These are phyloP conservation scores for Leptopilina myrica DNA, from an alignment of 2,888 invertebrate genomes.

Conservation along the genomic window DNA sequence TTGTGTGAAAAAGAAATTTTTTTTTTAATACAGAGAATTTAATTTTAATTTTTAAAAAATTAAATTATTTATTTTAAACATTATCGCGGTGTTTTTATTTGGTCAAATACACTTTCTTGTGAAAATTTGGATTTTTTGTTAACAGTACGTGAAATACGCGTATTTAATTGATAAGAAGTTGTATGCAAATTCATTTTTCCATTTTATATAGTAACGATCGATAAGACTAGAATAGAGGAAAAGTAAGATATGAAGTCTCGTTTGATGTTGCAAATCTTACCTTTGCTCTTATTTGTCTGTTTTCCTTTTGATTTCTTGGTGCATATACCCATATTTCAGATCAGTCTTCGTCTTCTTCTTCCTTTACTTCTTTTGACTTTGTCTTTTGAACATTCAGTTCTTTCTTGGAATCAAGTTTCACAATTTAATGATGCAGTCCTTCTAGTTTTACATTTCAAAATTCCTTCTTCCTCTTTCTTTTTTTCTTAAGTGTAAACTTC, in stretches of 20 bases:
- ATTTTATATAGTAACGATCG: not conserved
- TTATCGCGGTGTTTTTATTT: slow-evolving; percentile 5
- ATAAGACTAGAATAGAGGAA: not conserved
- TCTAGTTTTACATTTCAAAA: not conserved
- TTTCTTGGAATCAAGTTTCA: not conserved
- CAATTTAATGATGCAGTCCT: slow-evolving; percentile 12
- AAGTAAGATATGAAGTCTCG: not conserved
- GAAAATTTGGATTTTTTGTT: slow-evolving; percentile 2
- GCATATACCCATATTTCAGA: not conserved
- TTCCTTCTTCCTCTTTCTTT: not conserved
- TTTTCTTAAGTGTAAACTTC: too few relatives aligned
- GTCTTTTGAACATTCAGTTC: not conserved
- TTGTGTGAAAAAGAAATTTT: not conserved
- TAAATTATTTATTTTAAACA: not conserved
- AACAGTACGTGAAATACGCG: slow-evolving; percentile 21
- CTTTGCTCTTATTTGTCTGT: not conserved
- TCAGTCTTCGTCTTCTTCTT: slow-evolving; percentile 24
- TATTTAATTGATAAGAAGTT: not conserved
- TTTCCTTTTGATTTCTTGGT: slow-evolving; percentile 13
- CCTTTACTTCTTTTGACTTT: not conserved
- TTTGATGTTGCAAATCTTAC: not conserved
- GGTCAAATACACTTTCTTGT: slow-evolving; percentile 37
- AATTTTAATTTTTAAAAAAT: too few relatives aligned
- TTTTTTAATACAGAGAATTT: not conserved
- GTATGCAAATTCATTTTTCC: not conserved